Base-by-base conservation (phyloP, 2,888 invertebrate genomes). In the Brachyptera risi region DNA sequence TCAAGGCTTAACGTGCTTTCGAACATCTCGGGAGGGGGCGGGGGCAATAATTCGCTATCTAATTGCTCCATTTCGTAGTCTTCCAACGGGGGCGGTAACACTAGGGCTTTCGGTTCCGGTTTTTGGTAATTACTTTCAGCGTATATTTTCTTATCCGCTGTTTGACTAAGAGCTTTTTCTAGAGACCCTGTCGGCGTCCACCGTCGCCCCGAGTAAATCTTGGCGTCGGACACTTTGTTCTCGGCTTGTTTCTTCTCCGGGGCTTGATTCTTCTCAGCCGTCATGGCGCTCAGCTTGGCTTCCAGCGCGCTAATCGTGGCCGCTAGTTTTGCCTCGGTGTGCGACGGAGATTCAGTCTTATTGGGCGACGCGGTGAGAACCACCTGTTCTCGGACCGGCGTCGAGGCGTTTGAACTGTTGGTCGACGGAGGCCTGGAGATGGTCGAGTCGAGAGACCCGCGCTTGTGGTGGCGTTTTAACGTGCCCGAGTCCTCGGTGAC, bases 1-100 rank as follows among this genome's bases (percentile, higher is more conserved):
- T 91, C 90, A 40, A 90, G 74, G 23, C 90, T 90, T 11, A 89
- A 76, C 13, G 87, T 89, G 1, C 90, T 90, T 58, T 87, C 83
- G 71, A 89, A 86, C 79, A 90, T 83, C 68, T 85, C 85, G 1
- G 83, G 81, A 0, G 89, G 88, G 1, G 89, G 90, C 1, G 88
- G 88, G 0, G 88, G 88, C 17, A 86, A 76, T 23, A 26, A 79
- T 1, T 21, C 15, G 19, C 24, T 37, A 4, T 59, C 50, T n/a
- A 74, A 67, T 80, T 80, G 15, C 75, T 73, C 65, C 80, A 78
- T 51, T 80, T 68, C 1, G 73, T 73, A 21, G 13, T 9, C 17
- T 4, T 35, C 21, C 35, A 23, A 76, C 75, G 66, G 72, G 67
- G 67, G 75, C 73, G 66, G 76, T 74, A 27, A 72, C 65, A 63